phyloP scores from a whole-genome alignment of 1,140 invertebrate genomes.

The Platyura marginata region DNA sequence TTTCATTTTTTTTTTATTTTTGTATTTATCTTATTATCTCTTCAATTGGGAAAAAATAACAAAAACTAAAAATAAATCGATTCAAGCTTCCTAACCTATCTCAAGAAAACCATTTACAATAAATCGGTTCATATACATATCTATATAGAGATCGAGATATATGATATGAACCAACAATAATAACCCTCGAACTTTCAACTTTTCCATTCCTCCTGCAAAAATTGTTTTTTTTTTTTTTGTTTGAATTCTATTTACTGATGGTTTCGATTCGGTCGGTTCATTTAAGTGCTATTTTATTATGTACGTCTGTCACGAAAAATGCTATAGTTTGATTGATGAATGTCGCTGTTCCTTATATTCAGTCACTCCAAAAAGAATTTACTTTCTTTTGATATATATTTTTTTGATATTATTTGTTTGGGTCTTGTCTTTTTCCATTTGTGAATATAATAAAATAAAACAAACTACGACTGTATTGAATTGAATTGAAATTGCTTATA shows the following conservation, averaged over 20 bases:
- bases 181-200: not conserved
- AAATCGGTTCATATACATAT: not conserved
- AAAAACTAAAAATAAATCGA: not conserved
- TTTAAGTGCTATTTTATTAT: not conserved
- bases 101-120: not conserved
- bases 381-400: too few relatives aligned
- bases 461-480: too few relatives aligned
- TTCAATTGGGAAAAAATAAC: too few relatives aligned
- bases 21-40: too few relatives aligned
- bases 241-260: not conserved
- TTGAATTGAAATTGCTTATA: too few relatives aligned
- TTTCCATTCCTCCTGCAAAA: not conserved
- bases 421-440: too few relatives aligned
- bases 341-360: not conserved
- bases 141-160: not conserved
- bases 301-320: not conserved
- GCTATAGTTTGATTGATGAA: constrained; percentile 1
- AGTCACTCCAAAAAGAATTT: not conserved
- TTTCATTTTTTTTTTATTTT: too few relatives aligned
- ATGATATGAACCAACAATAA: not conserved
- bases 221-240: not conserved
- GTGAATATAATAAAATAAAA: too few relatives aligned
- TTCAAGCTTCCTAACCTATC: not conserved
- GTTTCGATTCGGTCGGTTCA: not conserved
- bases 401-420: too few relatives aligned